Conservation (phyloP, 2,797 vertebrate species). For the Rhincodon typus region DNA sequence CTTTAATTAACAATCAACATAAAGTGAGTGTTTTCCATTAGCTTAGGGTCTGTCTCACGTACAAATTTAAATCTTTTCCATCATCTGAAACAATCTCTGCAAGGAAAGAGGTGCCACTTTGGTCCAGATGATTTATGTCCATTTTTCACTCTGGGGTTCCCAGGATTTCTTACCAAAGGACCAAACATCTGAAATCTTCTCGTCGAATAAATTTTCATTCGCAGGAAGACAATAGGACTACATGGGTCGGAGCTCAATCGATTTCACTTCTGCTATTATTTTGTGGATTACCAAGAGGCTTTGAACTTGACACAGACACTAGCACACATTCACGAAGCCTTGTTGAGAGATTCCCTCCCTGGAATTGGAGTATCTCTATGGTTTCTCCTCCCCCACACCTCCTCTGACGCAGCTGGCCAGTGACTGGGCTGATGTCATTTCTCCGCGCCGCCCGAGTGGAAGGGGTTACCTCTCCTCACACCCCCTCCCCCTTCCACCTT, state of each 20-base stretch:
- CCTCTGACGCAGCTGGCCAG: constrained; percentile 7
- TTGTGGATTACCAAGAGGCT: no score
- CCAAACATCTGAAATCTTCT: neutral
- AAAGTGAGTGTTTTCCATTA: no score
- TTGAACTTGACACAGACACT: neutral
- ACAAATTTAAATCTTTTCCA: neutral
- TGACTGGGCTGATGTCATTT: constrained; percentile 20
- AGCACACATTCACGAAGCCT: no score
- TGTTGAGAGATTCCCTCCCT: neutral
- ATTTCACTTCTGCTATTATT: neutral
- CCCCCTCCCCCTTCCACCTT: constrained; percentile 48
- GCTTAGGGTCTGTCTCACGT: no score
- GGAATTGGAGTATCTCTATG: neutral
- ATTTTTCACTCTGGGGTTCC: no score
- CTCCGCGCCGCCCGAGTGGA: neutral
- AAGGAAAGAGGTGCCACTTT: neutral
- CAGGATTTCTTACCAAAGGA: neutral
- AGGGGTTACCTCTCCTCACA: neutral
- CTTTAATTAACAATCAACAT: neutral
- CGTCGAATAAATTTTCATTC: neutral
- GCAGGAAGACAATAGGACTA: no score
- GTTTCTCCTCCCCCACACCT: neutral
- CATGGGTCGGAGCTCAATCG: neutral
- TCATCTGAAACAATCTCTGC: neutral
- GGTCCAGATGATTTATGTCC: neutral